Evolutionary conservation across 2,797 vertebrate genomes (phyloP), one percentile per base, ranked within the genome.

Genomic region (Gadopsis marmoratus): DNA sequence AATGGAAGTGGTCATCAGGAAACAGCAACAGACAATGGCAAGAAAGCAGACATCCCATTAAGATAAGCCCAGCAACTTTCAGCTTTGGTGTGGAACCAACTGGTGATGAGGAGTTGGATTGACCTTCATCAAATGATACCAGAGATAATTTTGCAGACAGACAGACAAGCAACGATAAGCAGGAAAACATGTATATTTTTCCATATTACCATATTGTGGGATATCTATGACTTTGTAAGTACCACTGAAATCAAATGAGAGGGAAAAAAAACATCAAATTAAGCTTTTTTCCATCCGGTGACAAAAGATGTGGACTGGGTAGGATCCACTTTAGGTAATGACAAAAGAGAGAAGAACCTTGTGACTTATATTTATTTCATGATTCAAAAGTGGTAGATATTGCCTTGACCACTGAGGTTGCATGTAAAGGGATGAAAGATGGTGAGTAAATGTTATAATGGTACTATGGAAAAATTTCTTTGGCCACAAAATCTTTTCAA

Each of bases 1-100:
- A 88, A 86, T 14, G 78, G 78, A 45, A 67, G 63, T 0, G 56
- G 70, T 31, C 74, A 74, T 51, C 74, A 56, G 68, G 81, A 83
- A 33, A 67, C 55, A 0, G 33, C 31, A 39, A 21, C 48, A 26
- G 65, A 26, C n/a, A 84, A 71, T 53, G 83, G 69, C 31, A 73
- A 69, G 48, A 76, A 48, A 39, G 50, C 17, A 3, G 78, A 86
- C 39, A 55, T 47, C 37, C 19, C 43, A 29, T 17, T 0, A n/a
- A 83, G 5, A 26, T 26, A 2, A 14, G 23, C 14, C 21, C 54
- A 1, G 3, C 23, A 14, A 23, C 65, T 1, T 26, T 60, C 13
- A 62, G 51, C 10, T 66, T 29, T 33, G 45, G 43, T 45, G 26
- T 8, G 7, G 26, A 7, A 75, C 60, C 45, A 1, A 19, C 19